Evolutionary conservation across 2,113 vertebrate species (phyloP).

Genomic region (Deroptyus accipitrinus): DNA sequence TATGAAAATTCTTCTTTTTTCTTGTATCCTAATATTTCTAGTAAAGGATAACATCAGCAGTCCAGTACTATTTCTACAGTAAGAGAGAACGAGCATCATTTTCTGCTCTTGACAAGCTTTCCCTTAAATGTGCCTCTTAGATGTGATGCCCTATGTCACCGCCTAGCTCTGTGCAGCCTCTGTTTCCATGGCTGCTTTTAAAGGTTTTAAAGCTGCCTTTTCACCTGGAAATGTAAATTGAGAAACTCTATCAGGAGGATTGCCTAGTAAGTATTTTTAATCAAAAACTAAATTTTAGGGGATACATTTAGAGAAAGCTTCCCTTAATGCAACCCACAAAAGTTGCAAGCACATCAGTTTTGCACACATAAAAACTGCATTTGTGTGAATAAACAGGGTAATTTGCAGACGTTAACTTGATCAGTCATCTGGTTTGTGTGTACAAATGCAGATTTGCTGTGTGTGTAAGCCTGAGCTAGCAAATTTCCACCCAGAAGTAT

Average conservation of each 20-base stretch:
- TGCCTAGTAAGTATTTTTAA: constrained; percentile 61
- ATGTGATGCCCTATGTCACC: constrained; percentile 60
- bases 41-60: constrained; percentile 12
- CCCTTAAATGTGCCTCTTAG: constrained; percentile 58
- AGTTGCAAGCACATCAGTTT: constrained; percentile 47
- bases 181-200: constrained; percentile 68
- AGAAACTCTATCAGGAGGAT: constrained; percentile 34
- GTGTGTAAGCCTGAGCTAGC: background rate
- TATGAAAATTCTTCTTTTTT: constrained; percentile 9
- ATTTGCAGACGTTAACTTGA: background rate
- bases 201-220: constrained; percentile 54
- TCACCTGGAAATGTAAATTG: constrained; percentile 67
- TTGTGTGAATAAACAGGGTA: constrained; percentile 16
- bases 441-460: background rate
- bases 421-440: constrained; percentile 6
- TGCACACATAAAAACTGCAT: background rate
- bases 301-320: background rate
- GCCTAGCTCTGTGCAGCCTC: constrained; percentile 52
- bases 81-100: constrained; percentile 30
- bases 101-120: constrained; percentile 58
- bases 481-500: background rate
- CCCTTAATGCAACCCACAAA: background rate
- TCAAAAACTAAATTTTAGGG: constrained; percentile 51
- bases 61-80: constrained; percentile 1
- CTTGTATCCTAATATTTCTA: constrained; percentile 2